phyloP scores from a whole-genome alignment of 2,113 vertebrate genomes.

The Salvelinus sp. region DNA sequence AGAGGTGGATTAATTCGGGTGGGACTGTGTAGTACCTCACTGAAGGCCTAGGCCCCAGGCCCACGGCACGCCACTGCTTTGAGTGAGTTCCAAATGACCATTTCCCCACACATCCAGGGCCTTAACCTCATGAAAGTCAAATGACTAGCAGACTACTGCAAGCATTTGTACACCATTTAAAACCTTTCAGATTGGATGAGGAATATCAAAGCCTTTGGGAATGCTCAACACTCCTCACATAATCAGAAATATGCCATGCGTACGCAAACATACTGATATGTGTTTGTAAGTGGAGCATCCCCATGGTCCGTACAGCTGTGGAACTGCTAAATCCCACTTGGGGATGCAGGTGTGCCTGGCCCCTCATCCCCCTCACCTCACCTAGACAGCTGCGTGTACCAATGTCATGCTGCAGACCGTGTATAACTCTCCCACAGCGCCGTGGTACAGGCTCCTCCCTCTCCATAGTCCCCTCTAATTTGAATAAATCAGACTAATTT shows the following conservation, averaged over 20 bases:
- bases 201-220: no score
- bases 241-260: background rate
- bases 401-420: constrained; percentile 10
- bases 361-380: background rate
- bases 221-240: no score
- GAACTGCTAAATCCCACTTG: background rate
- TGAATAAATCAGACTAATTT: constrained; percentile 57
- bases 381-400: constrained; percentile 30
- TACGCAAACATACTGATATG: background rate
- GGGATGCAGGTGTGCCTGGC: background rate
- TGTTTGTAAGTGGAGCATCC: background rate
- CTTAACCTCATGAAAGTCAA: no score
- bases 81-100: background rate
- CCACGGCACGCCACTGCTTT: no score
- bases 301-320: background rate
- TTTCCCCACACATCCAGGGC: no score
- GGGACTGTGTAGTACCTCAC: no score
- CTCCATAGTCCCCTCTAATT: constrained; percentile 35
- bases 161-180: no score
- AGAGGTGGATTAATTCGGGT: no score
- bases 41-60: no score
- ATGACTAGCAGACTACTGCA: no score
- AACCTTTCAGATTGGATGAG: no score
- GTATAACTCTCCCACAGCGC: constrained; percentile 12
- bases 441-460: constrained; percentile 26